Evolutionary conservation across 2,888 invertebrate species (phyloP), one percentile per base, ranked within the genome.

Genomic region (Noctua pronuba): DNA sequence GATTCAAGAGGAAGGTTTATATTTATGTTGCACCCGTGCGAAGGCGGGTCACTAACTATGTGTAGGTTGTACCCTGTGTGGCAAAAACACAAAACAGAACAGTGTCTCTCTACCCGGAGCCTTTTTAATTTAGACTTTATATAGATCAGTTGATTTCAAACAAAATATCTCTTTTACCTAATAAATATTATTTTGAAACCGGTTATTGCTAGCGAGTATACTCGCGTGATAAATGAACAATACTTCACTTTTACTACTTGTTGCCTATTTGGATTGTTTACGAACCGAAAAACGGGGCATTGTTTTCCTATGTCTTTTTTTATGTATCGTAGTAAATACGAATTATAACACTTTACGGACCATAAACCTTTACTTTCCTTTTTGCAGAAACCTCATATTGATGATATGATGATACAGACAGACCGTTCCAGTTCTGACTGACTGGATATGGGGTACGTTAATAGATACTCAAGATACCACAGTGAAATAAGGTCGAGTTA

Each of bases 221-320:
- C 24, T 79, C 41, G 64, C 55, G 64, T 75, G 64, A 55, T 82
- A 55, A 31, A 55, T 52, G 28, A 46, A 38, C 75, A 58, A 41
- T 44, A 58, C 76, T 82, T 82, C 44, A 75, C 31, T 49, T 75
- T 82, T 82, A 65, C 65, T 65, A 82, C 76, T 82, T 75, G 75
- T 82, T 79, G 55, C 75, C 46, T 41, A 65, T 82, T 82, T 46
- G 35, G 21, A 58, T 75, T 65, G 38, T 75, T 82, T 74, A 82
- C 52, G 21, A 64, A 58, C 46, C 31, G n/a, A 75, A 65, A 75
- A 65, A 75, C 64, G 31, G 55, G 38, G 74, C 16, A 46, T 75
- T 75, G 46, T 49, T 49, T 65, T n/a, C 49, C n/a, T 41, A 21
- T 38, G 7, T 10, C n/a, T n/a, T 44, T 64, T 64, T 41, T 28